Base-by-base conservation (phyloP, 2,888 invertebrate genomes). In the Cosmorhoe ocellata region DNA sequence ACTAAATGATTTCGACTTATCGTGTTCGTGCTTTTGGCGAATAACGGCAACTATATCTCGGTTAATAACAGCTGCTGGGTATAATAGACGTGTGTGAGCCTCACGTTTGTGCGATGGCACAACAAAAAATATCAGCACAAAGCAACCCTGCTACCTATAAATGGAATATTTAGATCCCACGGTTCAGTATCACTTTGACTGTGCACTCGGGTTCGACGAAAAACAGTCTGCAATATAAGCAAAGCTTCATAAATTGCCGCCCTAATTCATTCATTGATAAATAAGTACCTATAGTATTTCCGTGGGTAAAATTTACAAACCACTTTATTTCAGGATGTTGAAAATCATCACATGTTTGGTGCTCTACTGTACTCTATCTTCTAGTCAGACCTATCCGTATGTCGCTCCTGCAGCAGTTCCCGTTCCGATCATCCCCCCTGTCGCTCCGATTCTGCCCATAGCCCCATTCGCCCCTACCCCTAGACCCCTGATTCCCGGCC, bases 111-210 rank as follows among this genome's bases (percentile, higher is more conserved):
- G 70, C 68, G 77, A 81, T 84, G 82, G 76, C 76, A 78, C 62
- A 78, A 80, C 81, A 86, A 89, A 87, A 88, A 88, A 81, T 78
- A 79, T 79, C 68, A 69, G 73, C 59, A 71, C 71, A 74, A 64
- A 79, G 81, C 71, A 79, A 81, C 79, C 84, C 81, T 76, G 71
- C 73, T 71, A 69, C 64, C 64, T 89, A 89, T 89, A 89, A 88
- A 88, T 87, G 76, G 85, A 79, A 77, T 79, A 85, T 78, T 78
- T 66, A 57, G 74, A 69, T 85, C 81, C 70, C 79, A 81, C 79
- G 76, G 66, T 63, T 75, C 85, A 89, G 85, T 86, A 77, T 65
- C 72, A 72, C 56, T 73, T 75, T 65, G 74, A 67, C 67, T 64
- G 76, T 63, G 76, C 74, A 75, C 76, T 71, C 67, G 74, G 70